Evolutionary conservation across 2,888 invertebrate genomes (phyloP), one percentile per base, ranked within the genome.

Genomic region (Tricholauxania praeusta): DNA sequence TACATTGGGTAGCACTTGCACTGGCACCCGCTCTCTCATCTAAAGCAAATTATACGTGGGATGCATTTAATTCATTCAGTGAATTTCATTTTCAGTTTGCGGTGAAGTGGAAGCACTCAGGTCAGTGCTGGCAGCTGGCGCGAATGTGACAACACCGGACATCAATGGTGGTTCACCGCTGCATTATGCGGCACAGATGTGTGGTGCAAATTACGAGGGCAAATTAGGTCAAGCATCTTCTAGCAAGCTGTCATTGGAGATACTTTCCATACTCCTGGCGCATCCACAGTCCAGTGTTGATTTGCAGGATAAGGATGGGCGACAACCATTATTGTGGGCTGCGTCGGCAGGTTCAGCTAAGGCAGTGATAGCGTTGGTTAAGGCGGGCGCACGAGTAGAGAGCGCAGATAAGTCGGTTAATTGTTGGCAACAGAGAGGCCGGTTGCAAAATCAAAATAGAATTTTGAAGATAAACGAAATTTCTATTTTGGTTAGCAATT

Each of bases 171-270:
- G 98, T 17, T 96, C 94, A 82, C 98, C 98, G 0, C 89, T 99
- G 71, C 99, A 99, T 88, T 98, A 99, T 88, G 98, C 98, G 0
- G 97, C 98, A 15, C 98, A 99, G 88, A 96, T 98, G 93, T 97
- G 97, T 84, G 96, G 96, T 1, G 93, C 94, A 22, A 93, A 91
- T 22, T 92, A 92, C 57, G 91, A 91, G 77, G 90, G 90, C 57
- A 91, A 85, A 78, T 65, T 83, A 74, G 83, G 81, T 47, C 80
- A 82, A 72, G 75, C 82, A 12, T 83, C 80, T 73, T 82, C 86
- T n/a, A 80, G 83, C 2, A 86, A 86, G 71, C 77, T 88, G 77
- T 83, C 88, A 0, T 74, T 87, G 51, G 87, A 88, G 75, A 96
- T 96, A 0, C 88, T 96, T 70, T 92, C 93, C 84, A 94, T 97